Base-by-base conservation (phyloP, 2,888 invertebrate genomes). In the Plusia festucae region DNA sequence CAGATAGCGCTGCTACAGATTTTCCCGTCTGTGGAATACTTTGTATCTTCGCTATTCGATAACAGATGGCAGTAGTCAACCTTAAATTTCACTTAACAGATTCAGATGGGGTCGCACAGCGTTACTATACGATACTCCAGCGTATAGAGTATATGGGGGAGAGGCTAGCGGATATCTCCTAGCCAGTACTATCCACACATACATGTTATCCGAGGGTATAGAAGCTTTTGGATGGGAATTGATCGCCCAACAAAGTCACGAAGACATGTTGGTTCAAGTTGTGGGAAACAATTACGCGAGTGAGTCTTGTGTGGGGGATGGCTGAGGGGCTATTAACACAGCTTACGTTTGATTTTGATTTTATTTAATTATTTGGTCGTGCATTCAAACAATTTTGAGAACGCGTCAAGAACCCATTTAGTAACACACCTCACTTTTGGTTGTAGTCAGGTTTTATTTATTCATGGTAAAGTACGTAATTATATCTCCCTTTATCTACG, bases 101-200 rank as follows among this genome's bases (percentile, higher is more conserved):
- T 96, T 96, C 88, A 92, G 95, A 44, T 98, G 98, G 98, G 93
- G 92, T 8, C 97, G 96, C 78, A 94, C 97, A 0, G 96, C 97
- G 52, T 92, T 98, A 65, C 92, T 98, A 75, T 98, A 98, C 90
- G 97, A 98, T 79, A 96, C 96, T 13, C 95, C 97, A 68, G 97
- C 97, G 0, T 97, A 97, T 82, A 91, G 93, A 52, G 95, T 96
- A 79, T 93, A 96, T 0, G 97, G 96, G 8, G 98, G 98, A 0
- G 92, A 93, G 13, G 96, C 96, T 70, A 97, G 97, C 7, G 99
- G 98, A 78, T 97, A 96, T 79, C 94, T 98, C 20, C 96, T 97
- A 89, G 97, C 97, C 93, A 96, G 96, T 70, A 96, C 97, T 0
- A 90, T 98, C 73, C 97, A 97, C 57, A 95, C 96, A 77, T 93